Conservation (phyloP, 2,797 vertebrate genomes). For the Premnoplex brunnescens region DNA sequence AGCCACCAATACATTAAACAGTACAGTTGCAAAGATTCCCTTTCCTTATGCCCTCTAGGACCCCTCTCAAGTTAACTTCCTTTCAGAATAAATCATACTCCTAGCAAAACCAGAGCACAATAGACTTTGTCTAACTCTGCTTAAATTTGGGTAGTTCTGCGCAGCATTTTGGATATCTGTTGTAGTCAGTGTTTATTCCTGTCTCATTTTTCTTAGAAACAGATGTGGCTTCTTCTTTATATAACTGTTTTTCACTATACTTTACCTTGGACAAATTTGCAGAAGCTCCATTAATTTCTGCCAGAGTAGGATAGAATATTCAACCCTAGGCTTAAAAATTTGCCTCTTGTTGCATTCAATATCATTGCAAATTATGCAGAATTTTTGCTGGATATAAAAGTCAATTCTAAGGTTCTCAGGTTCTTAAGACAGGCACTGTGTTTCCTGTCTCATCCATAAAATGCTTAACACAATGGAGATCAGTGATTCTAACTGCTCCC, state of each 20-base stretch:
- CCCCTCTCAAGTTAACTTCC: background rate
- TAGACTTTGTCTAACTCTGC: background rate
- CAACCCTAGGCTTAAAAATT: background rate
- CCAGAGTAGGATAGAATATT: background rate
- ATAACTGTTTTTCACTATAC: background rate
- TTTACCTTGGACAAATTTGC: background rate
- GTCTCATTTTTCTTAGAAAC: background rate
- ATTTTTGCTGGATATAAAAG: background rate
- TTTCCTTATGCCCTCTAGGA: background rate
- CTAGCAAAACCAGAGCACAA: background rate
- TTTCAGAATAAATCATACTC: background rate
- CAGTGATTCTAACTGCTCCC: background rate
- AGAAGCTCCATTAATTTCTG: background rate
- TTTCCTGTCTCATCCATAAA: background rate
- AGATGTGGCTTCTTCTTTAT: background rate
- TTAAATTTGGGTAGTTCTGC: background rate
- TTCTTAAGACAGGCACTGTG: fast-evolving
- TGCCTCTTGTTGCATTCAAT: background rate
- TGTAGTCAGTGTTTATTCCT: background rate
- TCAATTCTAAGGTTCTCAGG: background rate
- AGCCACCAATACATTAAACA: background rate
- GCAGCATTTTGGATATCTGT: background rate
- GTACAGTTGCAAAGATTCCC: background rate
- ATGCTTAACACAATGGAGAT: background rate
- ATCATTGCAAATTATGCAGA: background rate